Conservation (phyloP, 2,113 vertebrate species). For the Diadophis punctatus region DNA sequence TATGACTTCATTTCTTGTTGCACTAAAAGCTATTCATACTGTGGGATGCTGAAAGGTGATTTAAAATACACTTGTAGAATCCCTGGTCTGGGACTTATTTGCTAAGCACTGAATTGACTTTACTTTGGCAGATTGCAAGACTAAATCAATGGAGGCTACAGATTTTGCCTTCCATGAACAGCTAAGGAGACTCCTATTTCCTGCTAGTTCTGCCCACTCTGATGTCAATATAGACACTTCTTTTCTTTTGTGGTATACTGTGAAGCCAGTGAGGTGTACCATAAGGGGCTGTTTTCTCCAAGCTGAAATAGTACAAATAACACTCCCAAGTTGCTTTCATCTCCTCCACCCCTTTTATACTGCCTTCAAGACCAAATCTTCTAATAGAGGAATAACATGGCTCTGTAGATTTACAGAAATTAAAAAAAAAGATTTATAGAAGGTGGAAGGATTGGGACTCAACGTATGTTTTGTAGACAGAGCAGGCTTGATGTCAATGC, state of each 20-base stretch:
- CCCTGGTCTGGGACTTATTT: conserved; percentile 20
- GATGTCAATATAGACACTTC: conserved; percentile 10
- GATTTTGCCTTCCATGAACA: background rate
- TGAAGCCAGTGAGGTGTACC: background rate
- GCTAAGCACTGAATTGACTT: conserved; percentile 2
- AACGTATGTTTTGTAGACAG: background rate
- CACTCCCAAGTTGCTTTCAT: background rate
- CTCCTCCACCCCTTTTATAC: too few species aligned
- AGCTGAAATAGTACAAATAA: background rate
- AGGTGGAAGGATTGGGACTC: background rate
- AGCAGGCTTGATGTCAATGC: background rate
- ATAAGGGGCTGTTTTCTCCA: background rate
- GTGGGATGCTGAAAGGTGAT: background rate
- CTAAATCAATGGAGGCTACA: conserved; percentile 20
- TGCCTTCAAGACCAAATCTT: background rate
- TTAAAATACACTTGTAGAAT: background rate
- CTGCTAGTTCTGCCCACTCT: background rate
- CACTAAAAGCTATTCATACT: background rate
- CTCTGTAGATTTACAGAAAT: background rate
- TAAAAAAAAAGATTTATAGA: background rate
- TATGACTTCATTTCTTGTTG: background rate
- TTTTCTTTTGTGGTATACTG: background rate
- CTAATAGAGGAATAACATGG: background rate
- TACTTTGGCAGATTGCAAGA: background rate
- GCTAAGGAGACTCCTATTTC: conserved; percentile 3